Conservation (phyloP, 2,113 vertebrate genomes). For the Bujurquina vittata region DNA sequence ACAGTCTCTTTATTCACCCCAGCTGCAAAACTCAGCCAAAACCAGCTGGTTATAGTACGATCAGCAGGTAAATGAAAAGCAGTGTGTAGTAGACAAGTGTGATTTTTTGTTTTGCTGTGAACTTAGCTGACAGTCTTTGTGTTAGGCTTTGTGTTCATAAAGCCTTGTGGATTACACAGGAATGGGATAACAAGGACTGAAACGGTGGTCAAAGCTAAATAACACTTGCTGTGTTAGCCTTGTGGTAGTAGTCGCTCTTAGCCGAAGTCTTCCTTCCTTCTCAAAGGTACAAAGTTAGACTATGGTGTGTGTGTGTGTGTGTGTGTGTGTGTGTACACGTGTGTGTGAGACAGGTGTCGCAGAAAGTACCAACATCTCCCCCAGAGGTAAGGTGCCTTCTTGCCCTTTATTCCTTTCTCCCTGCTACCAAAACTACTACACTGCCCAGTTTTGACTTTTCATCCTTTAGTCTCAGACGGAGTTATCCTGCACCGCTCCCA, state of each 20-base stretch:
- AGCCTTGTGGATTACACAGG: not conserved
- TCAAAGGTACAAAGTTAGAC: constrained; percentile 70
- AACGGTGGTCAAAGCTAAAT: not conserved
- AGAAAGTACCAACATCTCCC: constrained; percentile 84
- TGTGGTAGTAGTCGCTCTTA: not conserved
- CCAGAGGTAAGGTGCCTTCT: constrained; percentile 87
- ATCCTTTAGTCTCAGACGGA: constrained; percentile 80
- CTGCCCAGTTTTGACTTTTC: constrained; percentile 77
- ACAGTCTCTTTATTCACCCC: constrained; percentile 75
- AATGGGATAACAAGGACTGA: not conserved
- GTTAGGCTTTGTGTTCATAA: not conserved
- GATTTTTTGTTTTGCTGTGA: constrained; percentile 36
- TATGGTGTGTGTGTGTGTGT: constrained; percentile 75
- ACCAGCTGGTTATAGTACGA: constrained; percentile 71
- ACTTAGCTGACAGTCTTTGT: constrained; percentile 36
- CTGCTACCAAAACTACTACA: constrained; percentile 65
- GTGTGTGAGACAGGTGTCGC: constrained; percentile 81
- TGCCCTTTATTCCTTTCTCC: constrained; percentile 6
- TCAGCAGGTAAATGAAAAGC: constrained; percentile 68
- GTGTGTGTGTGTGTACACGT: constrained; percentile 57
- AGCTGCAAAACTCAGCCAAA: constrained; percentile 73
- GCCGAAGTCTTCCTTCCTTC: not conserved
- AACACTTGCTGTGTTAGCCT: not conserved
- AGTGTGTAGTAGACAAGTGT: constrained; percentile 16
- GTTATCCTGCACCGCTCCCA: constrained; percentile 83